Conservation (phyloP, 2,888 invertebrate species). For the Plutella xylostella region DNA sequence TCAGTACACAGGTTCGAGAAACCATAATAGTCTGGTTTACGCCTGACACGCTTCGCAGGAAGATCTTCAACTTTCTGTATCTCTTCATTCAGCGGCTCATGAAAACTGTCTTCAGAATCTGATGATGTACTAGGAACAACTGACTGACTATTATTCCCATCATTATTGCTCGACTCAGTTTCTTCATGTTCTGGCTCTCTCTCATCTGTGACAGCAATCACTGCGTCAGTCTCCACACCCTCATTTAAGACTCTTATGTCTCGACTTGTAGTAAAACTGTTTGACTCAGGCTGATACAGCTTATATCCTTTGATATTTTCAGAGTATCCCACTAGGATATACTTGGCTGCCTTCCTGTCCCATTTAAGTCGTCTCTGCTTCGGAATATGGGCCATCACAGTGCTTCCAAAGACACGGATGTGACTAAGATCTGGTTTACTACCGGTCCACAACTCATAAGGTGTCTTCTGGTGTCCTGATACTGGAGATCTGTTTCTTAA, state of each 20-base stretch:
- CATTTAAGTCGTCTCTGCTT: constrained; percentile 25
- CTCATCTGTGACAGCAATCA: not conserved
- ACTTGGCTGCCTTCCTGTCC: constrained; percentile 19
- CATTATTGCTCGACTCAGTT: not conserved
- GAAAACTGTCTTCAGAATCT: not conserved
- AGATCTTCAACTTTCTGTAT: not conserved
- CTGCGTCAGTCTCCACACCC: not conserved
- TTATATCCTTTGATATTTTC: constrained; percentile 23
- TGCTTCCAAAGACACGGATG: not conserved
- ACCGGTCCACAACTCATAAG: not conserved
- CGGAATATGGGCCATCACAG: constrained; percentile 14
- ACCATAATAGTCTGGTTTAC: constrained; percentile 7
- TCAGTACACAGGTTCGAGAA: constrained; percentile 7
- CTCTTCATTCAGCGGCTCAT: not conserved
- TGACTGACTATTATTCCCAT: not conserved
- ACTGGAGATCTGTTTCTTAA: not conserved
- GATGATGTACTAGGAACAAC: too few relatives aligned
- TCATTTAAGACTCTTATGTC: constrained; percentile 2
- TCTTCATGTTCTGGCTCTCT: not conserved
- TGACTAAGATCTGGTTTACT: not conserved
- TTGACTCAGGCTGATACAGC: constrained; percentile 16
- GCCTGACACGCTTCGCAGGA: not conserved
- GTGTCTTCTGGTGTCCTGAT: too few relatives aligned
- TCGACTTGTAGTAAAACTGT: constrained; percentile 3
- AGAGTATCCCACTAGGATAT: constrained; percentile 22